Base-by-base conservation (phyloP, 2,113 vertebrate species). In the Dunckerocampus dactyliophorus region DNA sequence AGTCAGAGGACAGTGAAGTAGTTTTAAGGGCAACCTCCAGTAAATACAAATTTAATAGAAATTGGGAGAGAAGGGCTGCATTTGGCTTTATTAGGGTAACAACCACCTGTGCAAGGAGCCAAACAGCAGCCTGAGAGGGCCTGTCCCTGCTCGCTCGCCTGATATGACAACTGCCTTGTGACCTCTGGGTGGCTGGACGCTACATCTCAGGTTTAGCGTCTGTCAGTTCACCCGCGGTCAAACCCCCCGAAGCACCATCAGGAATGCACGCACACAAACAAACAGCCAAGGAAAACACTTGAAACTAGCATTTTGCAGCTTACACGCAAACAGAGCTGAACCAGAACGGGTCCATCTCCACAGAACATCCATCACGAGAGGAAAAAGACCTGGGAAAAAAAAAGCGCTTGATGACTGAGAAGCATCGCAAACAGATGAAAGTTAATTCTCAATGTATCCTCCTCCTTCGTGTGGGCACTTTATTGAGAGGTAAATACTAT, bases 111-210 rank as follows among this genome's bases (percentile, higher is more conserved):
- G 34, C 24, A 42, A 63, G 54, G 68, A 65, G 43, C 13, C 16
- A 67, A 73, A 51, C 53, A 57, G 60, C 60, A 24, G 59, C 4
- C 15, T 62, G 49, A 48, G 48, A 62, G 75, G 74, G 70, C 81
- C 65, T 80, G 84, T 75, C 63, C 53, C 55, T 65, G 79, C 82
- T 70, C 11, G 82, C 57, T 71, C 20, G 0, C 56, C 56, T 75
- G 67, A 81, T 72, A 77, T 67, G 67, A 71, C 57, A 81, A 86
- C 61, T 67, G 69, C 37, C 76, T 75, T 43, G 64, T 82, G 84
- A 78, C 84, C 72, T 54, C 51, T 57, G 55, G 34, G 20, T 47
- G 34, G 63, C 62, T 66, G 72, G 74, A 76, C 65, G 1, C 21
- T 34, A 47, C 59, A 67, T 66, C 51, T 69, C 11, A 58, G 24